Percentiles rank a stretch among this genome's conserved stretches.
phyloP scores from a whole-genome alignment of 2,888 invertebrate genomes.

The Leucoma salicis region DNA sequence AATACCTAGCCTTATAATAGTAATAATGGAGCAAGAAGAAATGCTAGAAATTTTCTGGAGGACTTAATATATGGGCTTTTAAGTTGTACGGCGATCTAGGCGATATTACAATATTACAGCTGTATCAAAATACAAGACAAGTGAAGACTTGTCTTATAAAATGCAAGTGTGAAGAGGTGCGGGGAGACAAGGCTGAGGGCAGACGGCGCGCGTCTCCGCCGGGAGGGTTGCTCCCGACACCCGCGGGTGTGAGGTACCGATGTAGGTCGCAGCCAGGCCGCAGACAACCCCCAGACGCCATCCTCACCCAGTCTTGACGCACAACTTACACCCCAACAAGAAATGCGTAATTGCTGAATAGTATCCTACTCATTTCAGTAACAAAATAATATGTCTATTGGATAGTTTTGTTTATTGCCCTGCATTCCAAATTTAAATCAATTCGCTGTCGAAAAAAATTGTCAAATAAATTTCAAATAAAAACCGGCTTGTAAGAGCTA shows the following conservation, averaged over 20 bases:
- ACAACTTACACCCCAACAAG: slow-evolving; percentile 29
- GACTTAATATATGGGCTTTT: no score
- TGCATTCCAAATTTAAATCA: slow-evolving; percentile 9
- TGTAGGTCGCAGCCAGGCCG: slow-evolving; percentile 74
- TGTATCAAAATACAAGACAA: neutral
- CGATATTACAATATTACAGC: neutral
- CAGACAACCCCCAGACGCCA: slow-evolving; percentile 78
- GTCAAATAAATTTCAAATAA: slow-evolving; percentile 26
- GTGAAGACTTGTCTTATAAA: slow-evolving; percentile 58
- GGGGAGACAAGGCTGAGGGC: slow-evolving; percentile 36
- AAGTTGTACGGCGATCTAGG: no score
- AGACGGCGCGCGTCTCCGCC: slow-evolving; percentile 49
- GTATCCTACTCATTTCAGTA: slow-evolving; percentile 11
- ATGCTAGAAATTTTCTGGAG: no score
- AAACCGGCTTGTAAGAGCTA: slow-evolving; percentile 24
- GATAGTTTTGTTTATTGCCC: neutral
- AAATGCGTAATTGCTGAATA: slow-evolving; percentile 27
- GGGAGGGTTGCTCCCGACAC: slow-evolving; percentile 13
- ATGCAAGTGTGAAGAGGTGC: slow-evolving; percentile 54
- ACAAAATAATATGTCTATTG: neutral
- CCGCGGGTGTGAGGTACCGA: slow-evolving; percentile 38
- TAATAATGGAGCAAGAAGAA: no score
- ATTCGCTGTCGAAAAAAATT: slow-evolving; percentile 17
- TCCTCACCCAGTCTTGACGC: slow-evolving; percentile 51
- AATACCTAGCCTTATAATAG: no score